phyloP scores from a whole-genome alignment of 1,140 invertebrate species.

The Cherax quadricarinatus region DNA sequence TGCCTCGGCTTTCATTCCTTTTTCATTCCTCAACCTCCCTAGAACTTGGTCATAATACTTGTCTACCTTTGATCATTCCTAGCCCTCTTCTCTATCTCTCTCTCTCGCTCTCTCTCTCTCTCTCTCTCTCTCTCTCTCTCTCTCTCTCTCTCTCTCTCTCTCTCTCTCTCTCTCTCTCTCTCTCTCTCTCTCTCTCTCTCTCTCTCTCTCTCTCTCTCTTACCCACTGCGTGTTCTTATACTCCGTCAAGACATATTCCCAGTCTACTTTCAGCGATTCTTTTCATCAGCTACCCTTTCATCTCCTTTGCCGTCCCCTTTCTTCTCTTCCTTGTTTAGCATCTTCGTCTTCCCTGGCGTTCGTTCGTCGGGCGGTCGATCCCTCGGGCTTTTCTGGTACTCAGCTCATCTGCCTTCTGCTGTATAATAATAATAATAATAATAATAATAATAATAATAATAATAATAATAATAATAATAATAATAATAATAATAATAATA shows the following conservation, averaged over 20 bases:
- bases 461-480: no score
- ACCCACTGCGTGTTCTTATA: background rate
- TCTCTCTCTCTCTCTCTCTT: background rate
- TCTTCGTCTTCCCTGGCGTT: background rate
- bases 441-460: no score
- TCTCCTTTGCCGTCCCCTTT: background rate
- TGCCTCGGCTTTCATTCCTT: no score
- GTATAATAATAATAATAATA: no score
- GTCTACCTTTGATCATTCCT: background rate
- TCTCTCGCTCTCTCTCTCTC: background rate
- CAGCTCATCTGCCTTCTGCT: no score
- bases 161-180: background rate
- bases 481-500: no score
- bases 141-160: conserved; percentile 1
- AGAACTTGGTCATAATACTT: background rate
- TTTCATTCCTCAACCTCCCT: no score
- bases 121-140: conserved; percentile 8
- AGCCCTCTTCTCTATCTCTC: conserved; percentile 5
- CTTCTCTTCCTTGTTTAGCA: background rate
- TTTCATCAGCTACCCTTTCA: background rate
- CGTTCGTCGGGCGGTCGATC: no score
- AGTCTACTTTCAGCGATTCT: background rate
- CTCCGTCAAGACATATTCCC: background rate
- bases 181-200: background rate
- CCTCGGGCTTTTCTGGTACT: no score